Percentiles rank a stretch among this genome's conserved stretches.
Conservation (phyloP, 1,140 invertebrate species). For the Hyles vespertilio region DNA sequence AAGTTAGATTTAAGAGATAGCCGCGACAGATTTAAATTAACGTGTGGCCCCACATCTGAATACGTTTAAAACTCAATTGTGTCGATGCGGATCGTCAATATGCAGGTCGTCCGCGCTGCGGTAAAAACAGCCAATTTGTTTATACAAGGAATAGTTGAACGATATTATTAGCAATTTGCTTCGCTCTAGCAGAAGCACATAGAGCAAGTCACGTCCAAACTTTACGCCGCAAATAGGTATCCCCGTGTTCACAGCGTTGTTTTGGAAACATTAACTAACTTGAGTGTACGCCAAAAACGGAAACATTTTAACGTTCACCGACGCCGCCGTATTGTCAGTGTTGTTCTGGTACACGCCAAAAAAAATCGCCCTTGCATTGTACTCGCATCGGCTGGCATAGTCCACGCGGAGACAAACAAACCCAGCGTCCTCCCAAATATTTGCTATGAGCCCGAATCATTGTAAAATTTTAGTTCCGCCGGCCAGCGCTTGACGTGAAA, state of each 20-base stretch:
- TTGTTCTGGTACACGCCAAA: constrained; percentile 54
- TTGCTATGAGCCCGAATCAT: constrained; percentile 23
- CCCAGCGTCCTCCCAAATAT: constrained; percentile 24
- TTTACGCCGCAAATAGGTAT: constrained; percentile 50
- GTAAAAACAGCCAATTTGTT: too few relatives aligned
- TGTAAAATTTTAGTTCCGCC: constrained; percentile 28
- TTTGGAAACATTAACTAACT: constrained; percentile 70
- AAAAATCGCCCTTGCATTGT: constrained; percentile 27
- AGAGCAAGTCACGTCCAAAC: constrained; percentile 39
- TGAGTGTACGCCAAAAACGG: constrained; percentile 66
- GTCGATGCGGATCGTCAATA: too few relatives aligned
- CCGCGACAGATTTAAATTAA: too few relatives aligned
- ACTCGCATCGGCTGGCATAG: constrained; percentile 10
- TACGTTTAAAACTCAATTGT: too few relatives aligned
- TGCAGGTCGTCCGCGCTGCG: too few relatives aligned
- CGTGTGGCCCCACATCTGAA: too few relatives aligned
- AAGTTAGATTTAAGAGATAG: too few relatives aligned
- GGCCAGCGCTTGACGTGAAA: constrained; percentile 24
- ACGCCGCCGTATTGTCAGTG: constrained; percentile 47
- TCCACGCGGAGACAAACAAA: constrained; percentile 18
- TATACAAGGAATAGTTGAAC: constrained; percentile 2
- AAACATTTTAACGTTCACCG: constrained; percentile 58
- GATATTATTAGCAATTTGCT: constrained; percentile 30
- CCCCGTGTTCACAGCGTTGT: constrained; percentile 57
- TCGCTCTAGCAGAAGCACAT: constrained; percentile 14